Evolutionary conservation across 2,113 vertebrate species (phyloP), one percentile per base, ranked within the genome.

Genomic region (Siniperca knerii): DNA sequence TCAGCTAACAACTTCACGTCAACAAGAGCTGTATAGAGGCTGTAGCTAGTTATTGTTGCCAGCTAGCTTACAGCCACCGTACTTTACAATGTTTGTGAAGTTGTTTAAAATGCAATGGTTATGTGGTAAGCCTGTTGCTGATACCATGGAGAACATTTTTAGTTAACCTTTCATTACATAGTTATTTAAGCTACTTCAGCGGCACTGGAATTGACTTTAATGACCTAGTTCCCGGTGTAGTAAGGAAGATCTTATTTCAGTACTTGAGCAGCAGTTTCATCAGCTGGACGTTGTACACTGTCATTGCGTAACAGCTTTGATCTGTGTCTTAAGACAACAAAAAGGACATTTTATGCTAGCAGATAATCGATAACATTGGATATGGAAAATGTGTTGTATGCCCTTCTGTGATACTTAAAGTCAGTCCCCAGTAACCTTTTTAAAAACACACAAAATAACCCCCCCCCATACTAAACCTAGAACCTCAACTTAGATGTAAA

Each of bases 241-340:
- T n/a, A 0, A 18, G 18, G 11, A 10, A 55, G 72, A 68, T 69
- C 16, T 23, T 64, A 13, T 89, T 85, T 83, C 88, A 67, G 7
- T 71, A 20, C 8, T 21, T 9, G 29, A 65, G 81, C 81, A 58
- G 85, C 20, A 50, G 85, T 84, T 91, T 84, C 82, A 89, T 87
- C 88, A 92, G 75, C 83, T 82, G 78, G 55, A 67, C 8, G 2
- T 2, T 61, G 23, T 9, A 66, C 11, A 18, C n/a, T 20, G 4
- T 54, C 29, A 3, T 92, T 90, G 44, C 68, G 4, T 86, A 50
- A n/a, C 46, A 23, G n/a, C 23, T 42, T 52, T 40, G 23, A 50
- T 8, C 15, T 35, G 25, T 77, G 11, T 15, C 25, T 54, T 20
- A 67, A 52, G n/a, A 70, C 42, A 42, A 75, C 35, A 54, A 55